Evolutionary conservation across 2,888 invertebrate species (phyloP).

Genomic region (Paralinhomoeus sp.): DNA sequence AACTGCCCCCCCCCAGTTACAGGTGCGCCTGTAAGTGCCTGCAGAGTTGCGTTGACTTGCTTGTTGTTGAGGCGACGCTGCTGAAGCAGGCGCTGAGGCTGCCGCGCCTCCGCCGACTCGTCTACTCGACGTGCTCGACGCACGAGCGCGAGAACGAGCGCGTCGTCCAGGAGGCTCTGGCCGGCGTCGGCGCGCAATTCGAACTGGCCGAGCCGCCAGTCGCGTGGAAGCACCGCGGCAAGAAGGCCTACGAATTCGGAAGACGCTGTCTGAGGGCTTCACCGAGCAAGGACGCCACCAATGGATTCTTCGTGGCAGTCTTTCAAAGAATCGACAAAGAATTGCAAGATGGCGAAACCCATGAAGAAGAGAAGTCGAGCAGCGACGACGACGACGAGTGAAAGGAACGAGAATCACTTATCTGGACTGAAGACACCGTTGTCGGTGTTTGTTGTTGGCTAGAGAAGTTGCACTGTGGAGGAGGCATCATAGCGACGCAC

Average conservation of each 20-base stretch:
- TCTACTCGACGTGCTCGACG: conserved; percentile 88
- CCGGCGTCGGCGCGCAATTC: conserved; percentile 12
- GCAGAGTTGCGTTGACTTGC: too few relatives aligned
- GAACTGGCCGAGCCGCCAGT: conserved; percentile 17
- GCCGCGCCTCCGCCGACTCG: conserved; percentile 56
- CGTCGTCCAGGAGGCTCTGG: conserved; percentile 50
- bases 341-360: too few relatives aligned
- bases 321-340: conserved; percentile 34
- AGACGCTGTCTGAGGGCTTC: conserved; percentile 47
- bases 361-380: too few relatives aligned
- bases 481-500: too few relatives aligned
- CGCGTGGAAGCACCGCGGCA: conserved; percentile 35
- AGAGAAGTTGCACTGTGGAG: too few relatives aligned
- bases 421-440: too few relatives aligned
- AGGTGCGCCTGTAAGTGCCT: too few relatives aligned
- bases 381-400: too few relatives aligned
- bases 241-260: conserved; percentile 17
- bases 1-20: too few relatives aligned
- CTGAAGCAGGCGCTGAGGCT: conserved; percentile 62
- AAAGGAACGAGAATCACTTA: too few relatives aligned
- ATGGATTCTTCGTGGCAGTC: conserved; percentile 83
- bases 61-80: conserved; percentile 44
- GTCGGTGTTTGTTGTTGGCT: too few relatives aligned
- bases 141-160: conserved; percentile 73
- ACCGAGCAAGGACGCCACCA: conserved; percentile 43